Percentiles rank a stretch among this genome's conserved stretches.
Evolutionary conservation across 1,140 invertebrate species (phyloP).

Genomic region (Ceratoteleas bidentatus): DNA sequence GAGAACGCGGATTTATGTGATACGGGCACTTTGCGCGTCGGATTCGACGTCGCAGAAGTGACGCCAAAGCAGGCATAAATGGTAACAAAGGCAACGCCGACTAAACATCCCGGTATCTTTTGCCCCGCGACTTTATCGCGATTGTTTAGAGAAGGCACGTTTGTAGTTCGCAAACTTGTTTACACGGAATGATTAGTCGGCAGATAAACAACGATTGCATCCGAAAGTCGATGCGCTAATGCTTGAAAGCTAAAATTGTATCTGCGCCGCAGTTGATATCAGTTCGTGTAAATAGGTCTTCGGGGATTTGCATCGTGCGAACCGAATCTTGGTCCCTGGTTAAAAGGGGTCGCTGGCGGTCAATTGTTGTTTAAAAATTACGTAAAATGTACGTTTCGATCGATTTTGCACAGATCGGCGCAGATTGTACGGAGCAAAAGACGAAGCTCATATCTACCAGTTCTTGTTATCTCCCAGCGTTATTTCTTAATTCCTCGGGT

Average conservation of each 20-base stretch:
- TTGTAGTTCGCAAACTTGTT: constrained; percentile 58
- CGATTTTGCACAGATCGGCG: too few species aligned
- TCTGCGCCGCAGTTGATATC: constrained; percentile 38
- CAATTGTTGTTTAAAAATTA: constrained; percentile 22
- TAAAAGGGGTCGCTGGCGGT: constrained; percentile 29
- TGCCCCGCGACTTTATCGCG: constrained; percentile 22
- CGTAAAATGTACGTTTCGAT: too few species aligned
- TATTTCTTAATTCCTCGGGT: too few species aligned
- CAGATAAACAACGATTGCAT: constrained; percentile 60
- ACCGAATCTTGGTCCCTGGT: constrained; percentile 33
- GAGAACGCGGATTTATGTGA: constrained; percentile 39
- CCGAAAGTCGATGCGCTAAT: constrained; percentile 58
- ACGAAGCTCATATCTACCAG: too few species aligned
- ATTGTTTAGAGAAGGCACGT: constrained; percentile 33
- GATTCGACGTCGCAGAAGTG: constrained; percentile 15
- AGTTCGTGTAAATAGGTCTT: constrained; percentile 52
- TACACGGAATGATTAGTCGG: constrained; percentile 57
- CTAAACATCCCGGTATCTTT: constrained; percentile 30
- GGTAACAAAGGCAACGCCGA: constrained; percentile 25
- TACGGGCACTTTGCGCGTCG: constrained; percentile 30
- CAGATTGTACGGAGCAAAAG: too few species aligned
- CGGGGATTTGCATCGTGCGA: constrained; percentile 33
- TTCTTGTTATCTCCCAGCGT: too few species aligned
- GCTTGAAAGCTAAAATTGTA: constrained; percentile 58
- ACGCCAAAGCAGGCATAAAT: constrained; percentile 10